Conservation (phyloP, 2,797 vertebrate species). For the Enteromius thamalakanensis region DNA sequence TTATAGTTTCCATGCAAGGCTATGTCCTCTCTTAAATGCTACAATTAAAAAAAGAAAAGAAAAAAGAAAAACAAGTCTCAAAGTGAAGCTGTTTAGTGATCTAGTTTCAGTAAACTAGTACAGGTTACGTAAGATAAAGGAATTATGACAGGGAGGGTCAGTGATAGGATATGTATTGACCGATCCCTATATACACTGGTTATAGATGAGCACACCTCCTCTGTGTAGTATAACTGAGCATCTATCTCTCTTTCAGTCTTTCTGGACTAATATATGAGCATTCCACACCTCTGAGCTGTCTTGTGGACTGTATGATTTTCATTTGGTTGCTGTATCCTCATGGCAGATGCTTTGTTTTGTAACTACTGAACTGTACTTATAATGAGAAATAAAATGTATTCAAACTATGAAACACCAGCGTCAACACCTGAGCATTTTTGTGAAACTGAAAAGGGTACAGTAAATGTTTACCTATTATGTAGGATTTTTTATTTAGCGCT, state of each 20-base stretch:
- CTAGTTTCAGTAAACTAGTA: constrained; percentile 56
- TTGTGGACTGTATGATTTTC: constrained; percentile 83
- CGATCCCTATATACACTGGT: constrained; percentile 59
- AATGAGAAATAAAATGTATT: constrained; percentile 89
- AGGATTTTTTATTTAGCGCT: background rate
- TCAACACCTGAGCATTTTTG: constrained; percentile 61
- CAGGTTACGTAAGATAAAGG: constrained; percentile 57
- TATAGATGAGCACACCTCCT: constrained; percentile 55
- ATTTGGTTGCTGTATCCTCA: constrained; percentile 81
- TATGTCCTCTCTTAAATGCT: constrained; percentile 36
- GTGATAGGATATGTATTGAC: constrained; percentile 62
- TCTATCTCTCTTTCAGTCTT: constrained; percentile 60
- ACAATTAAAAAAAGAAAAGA: constrained; percentile 37
- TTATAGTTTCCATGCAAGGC: constrained; percentile 16
- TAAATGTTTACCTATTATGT: background rate
- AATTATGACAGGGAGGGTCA: constrained; percentile 55
- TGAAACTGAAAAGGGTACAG: background rate
- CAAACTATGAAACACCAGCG: constrained; percentile 75
- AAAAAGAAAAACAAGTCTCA: background rate
- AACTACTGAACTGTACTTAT: constrained; percentile 91
- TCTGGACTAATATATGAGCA: constrained; percentile 78
- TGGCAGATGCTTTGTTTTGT: constrained; percentile 88
- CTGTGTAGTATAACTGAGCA: constrained; percentile 67
- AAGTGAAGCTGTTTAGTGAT: constrained; percentile 56
- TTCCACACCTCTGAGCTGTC: constrained; percentile 82